Base-by-base conservation (phyloP, 2,113 vertebrate genomes). In the Erythrolamprus reginae region DNA sequence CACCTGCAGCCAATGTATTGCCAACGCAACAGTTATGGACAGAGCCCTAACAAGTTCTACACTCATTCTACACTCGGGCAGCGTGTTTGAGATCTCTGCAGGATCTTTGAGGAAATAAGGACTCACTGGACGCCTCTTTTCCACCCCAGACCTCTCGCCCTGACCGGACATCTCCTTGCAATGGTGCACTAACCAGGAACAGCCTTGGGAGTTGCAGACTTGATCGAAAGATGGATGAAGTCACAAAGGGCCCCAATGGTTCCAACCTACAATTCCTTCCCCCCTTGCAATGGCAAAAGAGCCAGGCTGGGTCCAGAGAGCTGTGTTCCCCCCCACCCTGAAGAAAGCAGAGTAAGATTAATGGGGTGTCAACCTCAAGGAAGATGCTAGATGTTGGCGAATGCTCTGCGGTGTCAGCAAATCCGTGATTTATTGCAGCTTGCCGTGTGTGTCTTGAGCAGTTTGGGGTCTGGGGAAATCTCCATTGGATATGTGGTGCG, bases 281-380 rank as follows among this genome's bases (percentile, higher is more conserved):
- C 24, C 65, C 87, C 65, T 58, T 26, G 21, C 10, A 24, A 1
- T 0, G 15, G 21, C 1, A 9, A 33, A 70, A 33, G 61, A 56
- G 7, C 4, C 5, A 10, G 17, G 33, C 9, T 17, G 23, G 77
- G 86, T 42, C 48, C 5, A 0, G 84, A 85, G 56, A 90, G 55
- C 50, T 65, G 92, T 87, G 38, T 77, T 51, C 19, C 26, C 19
- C 10, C 0, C 10, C 6, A 6, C 17, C 55, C 55, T 24, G 65
- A 50, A 93, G 87, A 33, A 87, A 93, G 88, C 90, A 91, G 26
- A 88, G 84, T n/a, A 92, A 87, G 83, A 93, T 0, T 51, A 89
- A 91, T 55, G 77, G 92, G 1, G 52, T 21, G 77, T 51, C 53
- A 84, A 92, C 89, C 0, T 10, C 13, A 33, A 84, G 24, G 83